Percentiles rank a stretch among this genome's conserved stretches.
Evolutionary conservation across 2,888 invertebrate species (phyloP).

Genomic region (Drosophila seclusa): DNA sequence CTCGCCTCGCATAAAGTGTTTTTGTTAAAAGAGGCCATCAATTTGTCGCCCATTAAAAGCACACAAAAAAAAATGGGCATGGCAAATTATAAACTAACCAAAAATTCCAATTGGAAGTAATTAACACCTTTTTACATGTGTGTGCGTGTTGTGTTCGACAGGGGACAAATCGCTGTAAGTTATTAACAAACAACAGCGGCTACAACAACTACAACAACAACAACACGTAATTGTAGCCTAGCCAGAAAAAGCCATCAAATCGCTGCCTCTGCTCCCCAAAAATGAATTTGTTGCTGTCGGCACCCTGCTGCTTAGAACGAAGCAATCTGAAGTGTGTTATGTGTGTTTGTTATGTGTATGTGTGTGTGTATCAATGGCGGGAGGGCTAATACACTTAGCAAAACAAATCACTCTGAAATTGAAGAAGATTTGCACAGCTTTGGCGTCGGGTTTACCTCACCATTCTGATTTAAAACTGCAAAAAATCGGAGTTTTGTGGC

Average conservation of each 20-base stretch:
- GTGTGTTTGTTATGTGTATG: neutral
- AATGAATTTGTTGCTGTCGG: conserved; percentile 31
- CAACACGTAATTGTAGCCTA: conserved; percentile 8
- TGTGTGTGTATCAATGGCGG: too few relatives aligned
- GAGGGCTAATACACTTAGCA: neutral
- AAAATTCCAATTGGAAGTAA: conserved; percentile 74
- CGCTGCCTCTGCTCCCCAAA: conserved; percentile 15
- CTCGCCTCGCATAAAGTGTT: conserved; percentile 38
- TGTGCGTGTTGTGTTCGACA: conserved; percentile 44
- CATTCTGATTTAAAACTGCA: neutral
- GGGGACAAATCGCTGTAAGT: conserved; percentile 75
- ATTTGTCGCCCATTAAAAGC: conserved; percentile 56
- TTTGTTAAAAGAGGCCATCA: conserved; percentile 58
- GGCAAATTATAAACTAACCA: conserved; percentile 65
- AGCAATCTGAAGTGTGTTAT: conserved; percentile 15
- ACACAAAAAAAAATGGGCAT: conserved; percentile 33
- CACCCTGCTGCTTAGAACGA: conserved; percentile 53
- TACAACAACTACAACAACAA: conserved; percentile 24
- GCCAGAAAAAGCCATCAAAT: conserved; percentile 40
- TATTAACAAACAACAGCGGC: conserved; percentile 59
- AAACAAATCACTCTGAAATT: neutral
- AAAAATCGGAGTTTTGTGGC: neutral
- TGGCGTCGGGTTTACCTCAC: neutral
- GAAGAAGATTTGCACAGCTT: neutral
- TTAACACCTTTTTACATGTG: conserved; percentile 59